A percentile compares a stretch with the other conserved stretches of the same genome.
Conservation (phyloP, 2,797 vertebrate species). For the Dendrocincla tyrannina region DNA sequence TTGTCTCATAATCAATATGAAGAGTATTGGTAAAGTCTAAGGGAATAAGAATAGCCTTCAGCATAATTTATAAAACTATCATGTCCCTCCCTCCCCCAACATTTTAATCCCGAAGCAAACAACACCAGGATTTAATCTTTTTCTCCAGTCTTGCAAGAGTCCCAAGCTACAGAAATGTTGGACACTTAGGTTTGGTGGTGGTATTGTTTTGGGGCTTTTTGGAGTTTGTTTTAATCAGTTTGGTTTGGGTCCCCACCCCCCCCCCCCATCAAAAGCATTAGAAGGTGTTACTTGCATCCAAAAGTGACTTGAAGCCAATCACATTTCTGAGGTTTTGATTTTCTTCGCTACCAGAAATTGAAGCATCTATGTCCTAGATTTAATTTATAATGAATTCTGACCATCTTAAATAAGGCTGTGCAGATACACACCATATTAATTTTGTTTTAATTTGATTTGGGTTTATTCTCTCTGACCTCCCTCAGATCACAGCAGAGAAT, state of each 20-base stretch:
- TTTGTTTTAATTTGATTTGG: not conserved
- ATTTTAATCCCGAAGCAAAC: not conserved
- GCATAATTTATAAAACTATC: not conserved
- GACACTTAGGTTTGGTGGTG: not conserved
- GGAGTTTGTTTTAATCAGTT: not conserved
- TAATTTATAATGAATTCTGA: not conserved
- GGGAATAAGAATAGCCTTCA: not conserved
- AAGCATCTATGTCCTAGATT: not conserved
- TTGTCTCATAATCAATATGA: not conserved
- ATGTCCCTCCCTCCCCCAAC: not conserved
- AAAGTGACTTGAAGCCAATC: not conserved
- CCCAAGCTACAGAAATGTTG: not conserved
- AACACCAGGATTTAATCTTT: not conserved
- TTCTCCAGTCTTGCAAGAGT: not conserved
- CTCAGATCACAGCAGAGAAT: not conserved
- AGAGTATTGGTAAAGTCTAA: not conserved
- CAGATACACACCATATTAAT: fast-evolving
- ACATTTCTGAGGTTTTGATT: not conserved
- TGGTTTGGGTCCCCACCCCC: no score
- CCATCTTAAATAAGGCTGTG: not conserved
- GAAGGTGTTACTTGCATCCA: not conserved
- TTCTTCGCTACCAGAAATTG: not conserved
- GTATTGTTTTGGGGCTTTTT: not conserved
- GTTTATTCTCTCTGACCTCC: not conserved
- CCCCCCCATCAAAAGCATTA: not conserved